These are phyloP conservation scores for Agrotis puta DNA, from an alignment of 2,888 invertebrate genomes.

Conservation along the genomic window DNA sequence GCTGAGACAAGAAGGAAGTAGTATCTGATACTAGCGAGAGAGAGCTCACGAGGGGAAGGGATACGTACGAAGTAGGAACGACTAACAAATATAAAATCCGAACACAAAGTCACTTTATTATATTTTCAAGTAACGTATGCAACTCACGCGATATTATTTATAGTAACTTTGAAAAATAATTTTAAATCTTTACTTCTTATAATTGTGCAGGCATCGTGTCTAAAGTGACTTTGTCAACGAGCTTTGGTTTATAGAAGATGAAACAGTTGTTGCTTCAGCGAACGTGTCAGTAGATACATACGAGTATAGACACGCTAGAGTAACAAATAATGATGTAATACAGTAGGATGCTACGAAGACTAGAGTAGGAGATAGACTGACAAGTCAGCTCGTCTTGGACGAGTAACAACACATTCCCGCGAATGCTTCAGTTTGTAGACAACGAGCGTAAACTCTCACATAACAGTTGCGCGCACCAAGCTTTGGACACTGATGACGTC, in stretches of 20 bases:
- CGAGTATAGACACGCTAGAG: constrained; percentile 73
- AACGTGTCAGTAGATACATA: constrained; percentile 62
- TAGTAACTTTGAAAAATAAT: neutral
- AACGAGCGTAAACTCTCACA: constrained; percentile 40
- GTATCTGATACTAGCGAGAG: constrained; percentile 42
- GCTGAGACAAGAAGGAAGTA: constrained; percentile 45
- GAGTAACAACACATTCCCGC: constrained; percentile 60
- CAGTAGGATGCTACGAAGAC: constrained; percentile 80
- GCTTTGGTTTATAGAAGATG: constrained; percentile 3
- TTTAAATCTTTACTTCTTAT: neutral
- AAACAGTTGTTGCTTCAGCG: constrained; percentile 46
- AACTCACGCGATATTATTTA: neutral
- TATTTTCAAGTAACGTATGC: neutral
- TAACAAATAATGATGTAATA: constrained; percentile 73
- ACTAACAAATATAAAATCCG: neutral
- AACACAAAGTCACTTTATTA: constrained; percentile 9
- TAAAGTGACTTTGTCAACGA: constrained; percentile 19
- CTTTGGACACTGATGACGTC: constrained; percentile 52
- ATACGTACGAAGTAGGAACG: neutral
- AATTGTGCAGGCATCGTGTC: neutral
- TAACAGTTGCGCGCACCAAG: constrained; percentile 35
- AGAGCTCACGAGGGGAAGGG: neutral
- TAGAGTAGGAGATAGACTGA: constrained; percentile 69
- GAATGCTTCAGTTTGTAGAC: constrained; percentile 60
- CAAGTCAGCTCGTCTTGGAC: constrained; percentile 65